phyloP scores from a whole-genome alignment of 1,140 invertebrate genomes.

The Ganaspis sp. region DNA sequence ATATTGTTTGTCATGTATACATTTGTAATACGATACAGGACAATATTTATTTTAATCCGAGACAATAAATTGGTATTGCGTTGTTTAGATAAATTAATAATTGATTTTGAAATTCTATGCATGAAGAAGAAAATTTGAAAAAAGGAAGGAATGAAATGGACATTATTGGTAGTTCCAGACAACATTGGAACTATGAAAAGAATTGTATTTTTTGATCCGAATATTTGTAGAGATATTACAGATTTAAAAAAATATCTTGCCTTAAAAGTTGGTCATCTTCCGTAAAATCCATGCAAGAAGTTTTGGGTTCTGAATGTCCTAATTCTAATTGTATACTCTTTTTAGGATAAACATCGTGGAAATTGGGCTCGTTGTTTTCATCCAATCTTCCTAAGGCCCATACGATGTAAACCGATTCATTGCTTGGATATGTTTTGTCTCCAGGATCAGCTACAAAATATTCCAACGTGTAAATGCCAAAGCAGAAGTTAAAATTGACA shows the following conservation, averaged over 20 bases:
- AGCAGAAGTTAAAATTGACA: neutral
- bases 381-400: constrained; percentile 92
- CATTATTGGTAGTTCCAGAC: no score
- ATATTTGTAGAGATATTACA: no score
- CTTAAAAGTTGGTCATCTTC: constrained; percentile 64
- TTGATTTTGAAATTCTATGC: no score
- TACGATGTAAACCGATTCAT: constrained; percentile 82
- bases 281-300: constrained; percentile 85
- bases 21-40: no score
- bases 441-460: constrained; percentile 82
- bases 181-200: no score
- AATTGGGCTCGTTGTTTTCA: constrained; percentile 86
- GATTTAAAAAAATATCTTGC: constrained; percentile 43
- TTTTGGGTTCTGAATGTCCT: constrained; percentile 79
- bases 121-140: no score
- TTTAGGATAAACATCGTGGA: constrained; percentile 89
- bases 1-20: no score
- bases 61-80: no score
- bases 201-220: neutral
- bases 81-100: no score
- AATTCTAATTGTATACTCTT: constrained; percentile 82
- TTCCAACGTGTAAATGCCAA: no score
- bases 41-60: no score
- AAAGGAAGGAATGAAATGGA: no score
- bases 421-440: constrained; percentile 85